Evolutionary conservation across 2,113 vertebrate species (phyloP).

Genomic region (Cinclus mexicanus): DNA sequence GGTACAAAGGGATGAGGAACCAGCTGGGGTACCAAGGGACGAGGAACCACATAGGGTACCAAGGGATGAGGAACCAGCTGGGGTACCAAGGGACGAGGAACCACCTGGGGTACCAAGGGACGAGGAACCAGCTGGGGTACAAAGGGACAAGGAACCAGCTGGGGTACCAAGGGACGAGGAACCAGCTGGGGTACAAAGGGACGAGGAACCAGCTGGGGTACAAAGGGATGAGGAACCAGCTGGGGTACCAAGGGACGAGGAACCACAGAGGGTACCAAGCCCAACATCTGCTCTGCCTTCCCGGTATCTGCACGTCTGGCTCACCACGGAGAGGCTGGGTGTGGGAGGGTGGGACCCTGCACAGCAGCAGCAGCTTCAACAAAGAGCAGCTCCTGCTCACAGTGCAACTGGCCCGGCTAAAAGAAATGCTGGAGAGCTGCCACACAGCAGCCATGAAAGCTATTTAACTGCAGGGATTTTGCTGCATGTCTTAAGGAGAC

Average conservation of each 20-base stretch:
- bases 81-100: no score
- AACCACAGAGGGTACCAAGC: not conserved
- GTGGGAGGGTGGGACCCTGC: not conserved
- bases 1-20: no score
- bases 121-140: no score
- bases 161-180: no score
- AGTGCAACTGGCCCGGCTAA: not conserved
- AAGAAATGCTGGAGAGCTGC: not conserved
- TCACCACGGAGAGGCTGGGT: fast-evolving
- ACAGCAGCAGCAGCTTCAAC: not conserved
- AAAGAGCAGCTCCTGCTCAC: not conserved
- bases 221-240: no score
- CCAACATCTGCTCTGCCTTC: not conserved
- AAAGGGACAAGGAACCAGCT: no score
- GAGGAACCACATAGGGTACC: no score
- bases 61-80: no score
- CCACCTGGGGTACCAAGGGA: no score
- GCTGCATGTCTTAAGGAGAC: not conserved
- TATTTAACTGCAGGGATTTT: not conserved
- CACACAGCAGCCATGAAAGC: not conserved
- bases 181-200: no score
- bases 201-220: not conserved
- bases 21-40: no score
- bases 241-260: no score
- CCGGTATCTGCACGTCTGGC: fast-evolving